These are phyloP conservation scores for Argyrosomus japonicus DNA, from an alignment of 2,113 vertebrate genomes.

Conservation along the genomic window DNA sequence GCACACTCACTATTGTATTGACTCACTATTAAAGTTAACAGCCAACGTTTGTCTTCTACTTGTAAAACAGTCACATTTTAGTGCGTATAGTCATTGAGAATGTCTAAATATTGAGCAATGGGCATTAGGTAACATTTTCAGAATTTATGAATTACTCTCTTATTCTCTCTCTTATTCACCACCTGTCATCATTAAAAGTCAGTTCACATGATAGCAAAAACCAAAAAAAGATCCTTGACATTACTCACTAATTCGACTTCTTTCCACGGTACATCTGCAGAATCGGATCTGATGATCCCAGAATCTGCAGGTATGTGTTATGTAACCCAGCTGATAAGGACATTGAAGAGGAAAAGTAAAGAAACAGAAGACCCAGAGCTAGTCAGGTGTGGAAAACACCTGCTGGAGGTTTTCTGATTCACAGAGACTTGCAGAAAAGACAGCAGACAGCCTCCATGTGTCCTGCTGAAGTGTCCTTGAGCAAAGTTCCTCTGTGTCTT, in stretches of 20 bases:
- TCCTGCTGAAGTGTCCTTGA: background rate
- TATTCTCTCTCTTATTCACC: background rate
- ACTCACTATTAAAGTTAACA: background rate
- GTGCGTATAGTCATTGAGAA: background rate
- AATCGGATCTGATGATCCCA: too few relatives aligned
- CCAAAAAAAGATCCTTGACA: background rate
- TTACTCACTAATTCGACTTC: conserved; percentile 2
- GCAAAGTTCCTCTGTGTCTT: background rate
- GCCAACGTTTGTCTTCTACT: background rate
- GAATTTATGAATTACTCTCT: background rate
- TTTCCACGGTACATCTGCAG: background rate
- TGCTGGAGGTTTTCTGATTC: conserved; percentile 45
- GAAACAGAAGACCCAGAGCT: background rate
- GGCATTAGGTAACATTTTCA: background rate
- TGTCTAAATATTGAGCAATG: background rate
- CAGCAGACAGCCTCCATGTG: background rate
- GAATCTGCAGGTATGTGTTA: conserved; percentile 16
- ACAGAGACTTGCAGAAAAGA: conserved; percentile 24
- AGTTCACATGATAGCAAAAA: background rate
- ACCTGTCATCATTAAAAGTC: background rate
- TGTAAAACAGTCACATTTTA: background rate
- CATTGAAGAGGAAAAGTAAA: conserved; percentile 48
- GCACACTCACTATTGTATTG: too few relatives aligned
- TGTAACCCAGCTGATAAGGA: conserved; percentile 61
- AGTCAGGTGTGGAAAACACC: conserved; percentile 45